Evolutionary conservation across 2,797 vertebrate genomes (phyloP), one percentile per base, ranked within the genome.

Genomic region (Adelosebastes latens): DNA sequence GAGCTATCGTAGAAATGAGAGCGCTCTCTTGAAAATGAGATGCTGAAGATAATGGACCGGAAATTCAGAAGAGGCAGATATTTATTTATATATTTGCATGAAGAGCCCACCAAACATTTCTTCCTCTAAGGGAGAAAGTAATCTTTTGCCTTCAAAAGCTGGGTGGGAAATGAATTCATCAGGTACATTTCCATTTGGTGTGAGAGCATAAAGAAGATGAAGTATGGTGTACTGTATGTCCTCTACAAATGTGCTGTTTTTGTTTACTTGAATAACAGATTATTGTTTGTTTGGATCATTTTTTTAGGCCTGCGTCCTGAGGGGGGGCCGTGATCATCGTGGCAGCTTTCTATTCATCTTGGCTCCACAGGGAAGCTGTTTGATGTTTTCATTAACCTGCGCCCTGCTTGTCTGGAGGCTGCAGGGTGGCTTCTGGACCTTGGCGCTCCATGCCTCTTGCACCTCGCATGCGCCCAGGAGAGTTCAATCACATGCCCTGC

Each of bases 381-480:
- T 93, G 90, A 93, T 95, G 93, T 94, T 94, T 96, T 93, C 89
- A 95, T 95, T 93, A 94, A 93, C 93, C 92, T 88, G 80, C 70
- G 52, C 79, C 83, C 72, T 84, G 81, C 84, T 78, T 85, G 87
- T 92, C 87, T 89, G 67, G 42, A 69, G 79, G 86, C 89, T 69
- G 42, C 84, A 72, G 81, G 87, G 81, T 82, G 81, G 84, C 84
- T 88, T 84, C 63, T 82, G 83, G 62, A 83, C 86, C 88, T 82
- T 69, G 70, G 71, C 79, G 2, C 81, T 78, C 73, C 75, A 80
- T 73, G 77, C 22, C 66, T 87, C 79, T 82, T 85, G 83, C 88
- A 80, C 78, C 82, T 80, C 84, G 31, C 77, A 78, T 84, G 73
- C 60, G 8, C 83, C 83, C 85, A 82, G 76, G 90, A 88, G 87